Conservation (phyloP, 2,888 invertebrate species). For the Selenia dentaria region DNA sequence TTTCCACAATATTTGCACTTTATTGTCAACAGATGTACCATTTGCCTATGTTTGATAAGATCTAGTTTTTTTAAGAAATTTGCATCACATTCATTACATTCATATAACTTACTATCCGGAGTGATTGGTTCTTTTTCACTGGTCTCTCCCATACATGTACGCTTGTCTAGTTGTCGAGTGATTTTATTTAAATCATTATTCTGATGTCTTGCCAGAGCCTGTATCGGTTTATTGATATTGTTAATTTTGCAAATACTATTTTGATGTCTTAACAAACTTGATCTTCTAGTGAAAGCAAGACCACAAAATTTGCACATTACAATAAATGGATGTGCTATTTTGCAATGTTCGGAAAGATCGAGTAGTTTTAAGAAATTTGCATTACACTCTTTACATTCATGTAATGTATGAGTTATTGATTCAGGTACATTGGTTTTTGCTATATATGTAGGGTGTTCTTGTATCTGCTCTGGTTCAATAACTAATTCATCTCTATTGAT, state of each 20-base stretch:
- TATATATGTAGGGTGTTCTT: background rate
- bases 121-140: background rate
- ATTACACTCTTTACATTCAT: background rate
- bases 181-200: no score
- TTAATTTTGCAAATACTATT: background rate
- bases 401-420: background rate
- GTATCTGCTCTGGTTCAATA: background rate
- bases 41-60: conserved; percentile 26
- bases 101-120: no score
- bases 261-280: conserved; percentile 36
- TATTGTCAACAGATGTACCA: conserved; percentile 28
- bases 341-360: conserved; percentile 25
- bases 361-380: background rate
- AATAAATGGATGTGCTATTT: conserved; percentile 21
- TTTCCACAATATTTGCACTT: conserved; percentile 41
- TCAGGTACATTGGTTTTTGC: background rate
- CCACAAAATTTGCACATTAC: conserved; percentile 43
- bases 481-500: background rate
- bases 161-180: background rate
- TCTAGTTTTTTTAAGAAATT: background rate
- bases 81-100: background rate
- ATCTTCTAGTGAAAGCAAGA: background rate
- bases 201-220: no score
- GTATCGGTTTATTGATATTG: background rate
- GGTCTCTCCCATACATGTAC: background rate